Percentiles rank a stretch among this genome's conserved stretches.
These are phyloP conservation scores for Sminthopsis crassicaudata DNA, from an alignment of 2,113 vertebrate species.

Conservation along the genomic window DNA sequence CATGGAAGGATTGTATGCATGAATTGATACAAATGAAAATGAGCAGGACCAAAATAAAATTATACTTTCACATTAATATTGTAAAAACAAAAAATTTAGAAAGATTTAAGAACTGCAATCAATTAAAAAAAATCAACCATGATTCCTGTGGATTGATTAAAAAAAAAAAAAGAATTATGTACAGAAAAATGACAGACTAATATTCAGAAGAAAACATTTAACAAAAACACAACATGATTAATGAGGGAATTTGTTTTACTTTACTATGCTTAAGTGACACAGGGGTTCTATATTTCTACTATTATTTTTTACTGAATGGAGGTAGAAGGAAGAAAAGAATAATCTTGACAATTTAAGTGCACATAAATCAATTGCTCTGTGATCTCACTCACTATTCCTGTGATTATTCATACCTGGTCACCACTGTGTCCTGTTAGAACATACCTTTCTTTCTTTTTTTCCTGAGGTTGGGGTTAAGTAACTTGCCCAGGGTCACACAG, in stretches of 20 bases:
- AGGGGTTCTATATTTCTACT: neutral
- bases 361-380: neutral
- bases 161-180: no score
- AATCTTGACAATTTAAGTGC: neutral
- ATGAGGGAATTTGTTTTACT: neutral
- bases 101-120: neutral
- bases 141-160: no score
- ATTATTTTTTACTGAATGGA: neutral
- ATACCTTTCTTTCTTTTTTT: neutral
- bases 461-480: no score
- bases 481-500: no score
- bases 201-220: no score
- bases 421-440: neutral
- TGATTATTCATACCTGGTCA: neutral
- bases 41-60: neutral
- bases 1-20: neutral
- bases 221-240: no score
- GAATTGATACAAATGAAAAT: neutral
- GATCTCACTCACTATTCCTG: neutral
- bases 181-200: no score
- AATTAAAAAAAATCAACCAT: neutral
- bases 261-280: neutral
- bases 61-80: neutral
- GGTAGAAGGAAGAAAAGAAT: neutral
- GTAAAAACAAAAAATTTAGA: neutral